Percentiles rank a stretch among this genome's conserved stretches.
phyloP scores from a whole-genome alignment of 2,113 vertebrate genomes.

The Riparia riparia region DNA sequence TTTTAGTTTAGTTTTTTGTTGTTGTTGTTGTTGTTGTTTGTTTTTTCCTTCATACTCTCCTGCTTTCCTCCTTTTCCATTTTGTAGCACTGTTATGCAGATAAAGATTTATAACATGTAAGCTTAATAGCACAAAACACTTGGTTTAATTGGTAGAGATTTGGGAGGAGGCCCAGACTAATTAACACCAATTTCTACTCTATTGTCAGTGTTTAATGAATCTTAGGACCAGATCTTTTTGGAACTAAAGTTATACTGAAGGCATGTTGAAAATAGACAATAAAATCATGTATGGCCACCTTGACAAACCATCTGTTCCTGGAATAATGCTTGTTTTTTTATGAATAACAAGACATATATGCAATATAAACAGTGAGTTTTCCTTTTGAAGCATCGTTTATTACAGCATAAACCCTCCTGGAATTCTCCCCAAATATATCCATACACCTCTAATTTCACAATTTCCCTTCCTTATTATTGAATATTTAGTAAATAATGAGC shows the following conservation, averaged over 20 bases:
- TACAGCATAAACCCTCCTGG: not conserved
- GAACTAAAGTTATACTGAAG: not conserved
- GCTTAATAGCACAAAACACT: slow-evolving; percentile 38
- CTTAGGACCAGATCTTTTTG: slow-evolving; percentile 1
- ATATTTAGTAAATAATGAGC: not conserved
- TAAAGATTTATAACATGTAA: slow-evolving; percentile 1
- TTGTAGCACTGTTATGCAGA: not conserved
- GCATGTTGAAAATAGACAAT: not conserved
- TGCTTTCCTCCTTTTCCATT: not conserved
- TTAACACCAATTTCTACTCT: slow-evolving; percentile 36
- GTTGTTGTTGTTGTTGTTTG: not conserved
- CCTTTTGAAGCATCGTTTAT: not conserved
- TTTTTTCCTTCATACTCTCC: not conserved
- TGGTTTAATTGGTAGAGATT: slow-evolving; percentile 38
- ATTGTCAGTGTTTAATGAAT: slow-evolving; percentile 14
- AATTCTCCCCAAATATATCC: not conserved
- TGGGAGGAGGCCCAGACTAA: slow-evolving; percentile 55
- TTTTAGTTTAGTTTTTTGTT: too few species aligned
- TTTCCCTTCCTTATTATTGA: not conserved
- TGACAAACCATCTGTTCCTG: slow-evolving; percentile 31
- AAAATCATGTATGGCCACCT: not conserved
- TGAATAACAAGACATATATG: not conserved
- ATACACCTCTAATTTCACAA: not conserved
- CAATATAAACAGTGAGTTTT: not conserved
- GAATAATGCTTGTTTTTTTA: not conserved